Evolutionary conservation across 2,888 invertebrate genomes (phyloP).

Genomic region (Drosophila histrio): DNA sequence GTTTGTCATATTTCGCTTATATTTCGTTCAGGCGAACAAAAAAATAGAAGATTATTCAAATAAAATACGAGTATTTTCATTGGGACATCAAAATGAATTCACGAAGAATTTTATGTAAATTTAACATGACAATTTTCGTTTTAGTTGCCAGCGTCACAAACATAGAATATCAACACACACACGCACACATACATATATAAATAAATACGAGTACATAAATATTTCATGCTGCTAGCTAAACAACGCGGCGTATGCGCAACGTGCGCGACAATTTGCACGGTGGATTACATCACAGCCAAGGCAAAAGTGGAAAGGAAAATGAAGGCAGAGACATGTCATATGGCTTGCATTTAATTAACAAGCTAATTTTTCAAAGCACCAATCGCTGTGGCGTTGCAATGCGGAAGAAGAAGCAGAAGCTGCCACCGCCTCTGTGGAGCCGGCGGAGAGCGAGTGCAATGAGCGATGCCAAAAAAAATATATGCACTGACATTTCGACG

Average conservation of each 20-base stretch:
- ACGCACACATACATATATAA: conserved; percentile 8
- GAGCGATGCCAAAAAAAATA: conserved; percentile 31
- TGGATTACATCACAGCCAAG: conserved; percentile 63
- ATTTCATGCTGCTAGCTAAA: conserved; percentile 39
- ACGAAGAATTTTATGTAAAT: conserved; percentile 64
- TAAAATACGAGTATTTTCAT: conserved; percentile 40
- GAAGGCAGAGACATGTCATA: conserved; percentile 57
- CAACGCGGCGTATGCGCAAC: conserved; percentile 68
- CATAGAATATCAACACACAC: conserved; percentile 29
- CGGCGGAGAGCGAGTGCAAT: neutral
- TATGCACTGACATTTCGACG: conserved; percentile 39
- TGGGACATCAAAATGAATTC: conserved; percentile 65
- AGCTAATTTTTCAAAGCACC: conserved; percentile 78
- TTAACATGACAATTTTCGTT: conserved; percentile 70
- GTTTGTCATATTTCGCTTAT: conserved; percentile 31
- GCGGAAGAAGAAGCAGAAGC: conserved; percentile 25
- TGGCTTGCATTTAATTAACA: conserved; percentile 79
- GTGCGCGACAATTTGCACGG: conserved; percentile 72
- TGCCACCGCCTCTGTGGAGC: neutral
- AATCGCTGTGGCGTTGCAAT: conserved; percentile 59
- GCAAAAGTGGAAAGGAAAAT: conserved; percentile 3
- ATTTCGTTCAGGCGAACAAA: neutral
- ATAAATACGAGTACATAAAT: conserved; percentile 34
- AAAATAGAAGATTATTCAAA: conserved; percentile 11
- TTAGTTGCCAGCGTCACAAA: conserved; percentile 23